A percentile compares a stretch with the other conserved stretches of the same genome.
Evolutionary conservation across 2,797 vertebrate species (phyloP).

Genomic region (Agapornis canus): DNA sequence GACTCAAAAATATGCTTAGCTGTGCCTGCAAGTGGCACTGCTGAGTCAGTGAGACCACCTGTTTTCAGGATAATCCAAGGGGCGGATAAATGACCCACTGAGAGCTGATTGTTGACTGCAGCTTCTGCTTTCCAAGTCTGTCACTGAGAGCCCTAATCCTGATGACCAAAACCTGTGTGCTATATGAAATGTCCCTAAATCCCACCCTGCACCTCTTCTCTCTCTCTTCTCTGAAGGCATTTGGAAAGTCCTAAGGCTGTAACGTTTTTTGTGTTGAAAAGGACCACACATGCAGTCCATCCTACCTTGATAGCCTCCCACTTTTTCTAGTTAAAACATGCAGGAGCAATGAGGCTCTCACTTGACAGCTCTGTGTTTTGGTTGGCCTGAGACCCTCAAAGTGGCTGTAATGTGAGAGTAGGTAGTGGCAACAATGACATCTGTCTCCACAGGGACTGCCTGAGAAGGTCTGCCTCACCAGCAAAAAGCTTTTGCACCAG

Average conservation of each 20-base stretch:
- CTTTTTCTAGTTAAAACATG: not conserved
- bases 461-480: not conserved
- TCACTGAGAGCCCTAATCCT: not conserved
- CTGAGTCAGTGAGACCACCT: not conserved
- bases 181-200: not conserved
- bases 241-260: not conserved
- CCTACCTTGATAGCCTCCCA: not conserved
- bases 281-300: fast-evolving
- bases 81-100: not conserved
- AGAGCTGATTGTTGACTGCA: not conserved
- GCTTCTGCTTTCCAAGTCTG: not conserved
- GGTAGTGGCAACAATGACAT: fast-evolving
- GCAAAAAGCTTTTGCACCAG: not conserved
- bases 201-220: not conserved
- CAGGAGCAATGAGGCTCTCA: not conserved
- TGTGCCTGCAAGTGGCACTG: not conserved
- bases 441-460: not conserved
- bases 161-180: not conserved
- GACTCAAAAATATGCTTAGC: not conserved
- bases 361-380: not conserved
- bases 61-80: not conserved
- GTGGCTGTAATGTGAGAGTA: not conserved
- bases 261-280: not conserved
- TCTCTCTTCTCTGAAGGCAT: not conserved
- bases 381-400: not conserved